Conservation (phyloP, 2,113 vertebrate species). For the Hyperopisus bebe region DNA sequence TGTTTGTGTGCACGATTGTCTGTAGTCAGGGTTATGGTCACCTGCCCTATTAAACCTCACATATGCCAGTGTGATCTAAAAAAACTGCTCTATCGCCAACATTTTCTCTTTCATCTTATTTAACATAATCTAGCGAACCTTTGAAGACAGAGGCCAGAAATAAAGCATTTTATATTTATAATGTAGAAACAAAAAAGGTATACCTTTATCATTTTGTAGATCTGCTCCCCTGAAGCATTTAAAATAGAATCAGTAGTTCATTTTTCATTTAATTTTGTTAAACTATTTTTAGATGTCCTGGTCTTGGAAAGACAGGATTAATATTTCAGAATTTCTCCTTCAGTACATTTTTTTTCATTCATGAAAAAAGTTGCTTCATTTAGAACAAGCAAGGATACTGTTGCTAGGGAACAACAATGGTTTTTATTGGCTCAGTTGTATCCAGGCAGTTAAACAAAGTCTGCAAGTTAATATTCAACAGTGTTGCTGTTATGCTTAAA, state of each 20-base stretch:
- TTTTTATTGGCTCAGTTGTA: slow-evolving; percentile 68
- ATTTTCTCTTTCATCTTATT: neutral
- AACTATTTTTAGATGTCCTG: slow-evolving; percentile 30
- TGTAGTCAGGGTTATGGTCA: neutral
- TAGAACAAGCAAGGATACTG: slow-evolving; percentile 46
- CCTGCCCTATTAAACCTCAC: neutral
- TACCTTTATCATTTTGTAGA: neutral
- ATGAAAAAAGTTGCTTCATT: slow-evolving; percentile 13
- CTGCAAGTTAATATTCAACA: slow-evolving; percentile 61
- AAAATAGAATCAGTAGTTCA: slow-evolving; percentile 3
- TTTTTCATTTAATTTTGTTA: slow-evolving; percentile 10
- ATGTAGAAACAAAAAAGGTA: neutral
- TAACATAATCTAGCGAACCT: neutral
- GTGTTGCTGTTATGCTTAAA: slow-evolving; percentile 32
- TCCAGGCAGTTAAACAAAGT: slow-evolving; percentile 63
- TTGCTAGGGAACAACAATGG: slow-evolving; percentile 79
- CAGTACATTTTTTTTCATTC: neutral
- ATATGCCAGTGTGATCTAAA: neutral
- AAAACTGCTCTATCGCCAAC: neutral
- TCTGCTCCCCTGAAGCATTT: neutral
- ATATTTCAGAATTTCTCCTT: slow-evolving; percentile 16
- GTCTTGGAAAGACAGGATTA: slow-evolving; percentile 30
- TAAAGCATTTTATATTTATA: neutral
- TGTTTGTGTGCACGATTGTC: neutral
- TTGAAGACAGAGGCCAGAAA: neutral